Conservation (phyloP, 1,140 invertebrate species). For the Anagrus nilaparvatae region DNA sequence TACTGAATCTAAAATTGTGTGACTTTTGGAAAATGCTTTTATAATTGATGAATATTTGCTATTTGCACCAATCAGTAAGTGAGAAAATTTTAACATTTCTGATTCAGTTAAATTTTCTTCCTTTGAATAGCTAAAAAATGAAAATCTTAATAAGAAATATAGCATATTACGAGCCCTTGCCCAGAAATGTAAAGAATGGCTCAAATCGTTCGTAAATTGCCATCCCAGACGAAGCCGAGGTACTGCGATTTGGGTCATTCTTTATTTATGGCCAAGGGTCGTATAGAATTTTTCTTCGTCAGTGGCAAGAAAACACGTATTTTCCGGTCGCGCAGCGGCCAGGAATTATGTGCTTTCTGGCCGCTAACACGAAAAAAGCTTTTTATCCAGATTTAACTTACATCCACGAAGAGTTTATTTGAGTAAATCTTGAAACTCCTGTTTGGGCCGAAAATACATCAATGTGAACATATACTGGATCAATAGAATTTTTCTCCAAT, state of each 20-base stretch:
- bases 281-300: no score
- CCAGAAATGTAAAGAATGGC: no score
- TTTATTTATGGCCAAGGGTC: no score
- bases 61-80: slow-evolving; percentile 71
- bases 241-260: no score
- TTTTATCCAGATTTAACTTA: slow-evolving; percentile 39
- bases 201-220: no score
- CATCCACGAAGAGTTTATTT: slow-evolving; percentile 74
- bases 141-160: no score
- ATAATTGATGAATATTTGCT: slow-evolving; percentile 68
- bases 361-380: no score
- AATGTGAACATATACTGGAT: slow-evolving; percentile 72
- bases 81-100: slow-evolving; percentile 61
- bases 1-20: slow-evolving; percentile 61
- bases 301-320: no score
- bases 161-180: no score
- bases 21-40: slow-evolving; percentile 58
- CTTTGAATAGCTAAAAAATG: slow-evolving; percentile 69
- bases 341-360: no score
- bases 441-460: slow-evolving; percentile 90
- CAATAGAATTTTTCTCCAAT: slow-evolving; percentile 47
- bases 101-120: slow-evolving; percentile 61
- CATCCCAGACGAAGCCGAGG: no score
- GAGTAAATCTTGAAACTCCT: slow-evolving; percentile 87
- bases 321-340: no score